phyloP scores from a whole-genome alignment of 1,140 invertebrate species.

The Parapsyche elsis region DNA sequence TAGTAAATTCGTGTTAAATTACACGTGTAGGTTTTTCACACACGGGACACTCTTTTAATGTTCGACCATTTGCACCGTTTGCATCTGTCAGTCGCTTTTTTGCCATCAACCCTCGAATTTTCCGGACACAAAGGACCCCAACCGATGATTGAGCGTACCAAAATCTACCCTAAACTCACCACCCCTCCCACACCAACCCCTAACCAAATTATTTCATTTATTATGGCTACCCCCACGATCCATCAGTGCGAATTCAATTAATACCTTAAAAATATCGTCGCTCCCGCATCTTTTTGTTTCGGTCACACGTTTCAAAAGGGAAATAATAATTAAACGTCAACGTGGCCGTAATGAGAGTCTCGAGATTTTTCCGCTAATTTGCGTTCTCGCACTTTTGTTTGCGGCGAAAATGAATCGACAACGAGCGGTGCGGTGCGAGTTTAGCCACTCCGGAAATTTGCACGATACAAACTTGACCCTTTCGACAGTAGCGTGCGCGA shows the following conservation, averaged over 20 bases:
- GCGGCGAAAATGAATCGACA: neutral
- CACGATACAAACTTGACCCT: too few species aligned
- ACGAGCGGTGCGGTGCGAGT: too few species aligned
- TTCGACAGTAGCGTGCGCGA: too few species aligned
- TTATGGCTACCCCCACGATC: neutral
- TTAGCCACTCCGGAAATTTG: too few species aligned
- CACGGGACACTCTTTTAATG: too few species aligned
- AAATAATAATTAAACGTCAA: slow-evolving; percentile 31
- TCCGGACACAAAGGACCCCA: neutral
- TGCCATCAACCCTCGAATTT: too few species aligned
- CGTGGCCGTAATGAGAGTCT: neutral
- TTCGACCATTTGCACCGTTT: too few species aligned
- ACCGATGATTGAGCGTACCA: neutral
- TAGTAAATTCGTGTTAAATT: too few species aligned
- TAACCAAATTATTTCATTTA: neutral
- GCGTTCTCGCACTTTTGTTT: slow-evolving; percentile 12
- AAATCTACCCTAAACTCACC: neutral
- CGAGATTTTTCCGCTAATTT: slow-evolving; percentile 19
- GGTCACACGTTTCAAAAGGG: neutral
- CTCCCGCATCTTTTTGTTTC: neutral
- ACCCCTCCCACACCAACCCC: too few species aligned
- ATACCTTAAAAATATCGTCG: slow-evolving; percentile 1
- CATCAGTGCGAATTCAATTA: slow-evolving; percentile 15
- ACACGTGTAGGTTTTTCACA: too few species aligned
- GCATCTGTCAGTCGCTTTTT: too few species aligned